Evolutionary conservation across 2,888 invertebrate species (phyloP), one percentile per base, ranked within the genome.

Genomic region (Lasioglossum marginatum): DNA sequence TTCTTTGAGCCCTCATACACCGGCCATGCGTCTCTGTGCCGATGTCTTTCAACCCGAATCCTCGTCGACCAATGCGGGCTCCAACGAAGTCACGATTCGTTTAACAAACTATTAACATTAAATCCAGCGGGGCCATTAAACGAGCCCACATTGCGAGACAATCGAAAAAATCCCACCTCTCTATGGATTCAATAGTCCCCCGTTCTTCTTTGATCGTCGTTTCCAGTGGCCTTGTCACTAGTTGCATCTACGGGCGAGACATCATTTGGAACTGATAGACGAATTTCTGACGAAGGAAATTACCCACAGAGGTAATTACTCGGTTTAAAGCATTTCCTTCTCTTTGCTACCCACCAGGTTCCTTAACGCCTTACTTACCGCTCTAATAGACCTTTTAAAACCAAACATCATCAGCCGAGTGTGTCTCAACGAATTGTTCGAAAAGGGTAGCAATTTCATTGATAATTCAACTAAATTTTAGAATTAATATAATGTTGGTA

Each of bases 1-100:
- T 94, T 94, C 93, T 94, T 94, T 92, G 91, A 92, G 89, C 93
- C 93, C 92, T 89, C 92, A 92, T 92, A 85, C 83, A 85, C 86
- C 83, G 77, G 79, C 85, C 89, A 79, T 73, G 60, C 79, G 83
- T 71, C 76, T 74, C 83, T 81, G 74, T 76, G 71, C 48, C 57
- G 72, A 71, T 71, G 80, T 83, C 89, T 88, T 83, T 82, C 81
- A 52, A 57, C 48, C 34, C 82, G 79, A 82, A 85, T 80, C 75
- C 87, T 87, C 80, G 79, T 82, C 85, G 79, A 78, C 78, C 84
- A 71, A 90, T 90, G 88, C 91, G 90, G 90, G 90, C 83, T 84
- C 83, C 86, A 78, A 79, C 74, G 80, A 77, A 66, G 60, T 74
- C 85, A 57, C 81, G 77, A 86, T 81, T 84, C 88, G 85, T 84